Percentiles rank a stretch among this genome's conserved stretches.
Evolutionary conservation across 2,113 vertebrate genomes (phyloP).

Genomic region (Antigone vipio): DNA sequence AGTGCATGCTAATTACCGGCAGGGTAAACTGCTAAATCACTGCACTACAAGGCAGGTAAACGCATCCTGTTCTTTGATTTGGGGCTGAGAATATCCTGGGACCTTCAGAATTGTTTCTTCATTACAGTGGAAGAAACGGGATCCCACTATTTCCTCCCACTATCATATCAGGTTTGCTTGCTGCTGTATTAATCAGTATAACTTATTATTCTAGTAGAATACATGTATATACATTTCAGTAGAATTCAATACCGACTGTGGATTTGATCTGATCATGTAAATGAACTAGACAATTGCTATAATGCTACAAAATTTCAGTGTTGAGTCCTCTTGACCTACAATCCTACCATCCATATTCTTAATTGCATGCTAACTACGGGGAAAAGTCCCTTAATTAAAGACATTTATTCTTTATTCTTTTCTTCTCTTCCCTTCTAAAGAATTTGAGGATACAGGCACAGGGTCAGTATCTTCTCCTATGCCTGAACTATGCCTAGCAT

Average conservation of each 20-base stretch:
- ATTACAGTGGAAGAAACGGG: not conserved
- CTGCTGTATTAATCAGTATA: not conserved
- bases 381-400: not conserved
- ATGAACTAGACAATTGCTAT: not conserved
- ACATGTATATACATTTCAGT: not conserved
- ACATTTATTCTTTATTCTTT: not conserved
- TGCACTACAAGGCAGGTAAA: not conserved
- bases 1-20: not conserved
- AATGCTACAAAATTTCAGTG: not conserved
- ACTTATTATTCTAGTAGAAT: not conserved
- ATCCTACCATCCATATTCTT: not conserved
- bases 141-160: not conserved
- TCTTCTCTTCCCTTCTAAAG: not conserved
- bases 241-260: not conserved
- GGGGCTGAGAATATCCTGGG: not conserved
- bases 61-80: not conserved
- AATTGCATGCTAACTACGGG: not conserved
- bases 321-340: not conserved
- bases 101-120: not conserved
- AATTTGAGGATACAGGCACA: not conserved
- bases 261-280: not conserved
- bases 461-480: not conserved
- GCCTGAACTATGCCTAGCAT: not conserved
- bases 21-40: not conserved
- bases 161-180: not conserved